phyloP scores from a whole-genome alignment of 2,888 invertebrate species.

The Dicycla oo region DNA sequence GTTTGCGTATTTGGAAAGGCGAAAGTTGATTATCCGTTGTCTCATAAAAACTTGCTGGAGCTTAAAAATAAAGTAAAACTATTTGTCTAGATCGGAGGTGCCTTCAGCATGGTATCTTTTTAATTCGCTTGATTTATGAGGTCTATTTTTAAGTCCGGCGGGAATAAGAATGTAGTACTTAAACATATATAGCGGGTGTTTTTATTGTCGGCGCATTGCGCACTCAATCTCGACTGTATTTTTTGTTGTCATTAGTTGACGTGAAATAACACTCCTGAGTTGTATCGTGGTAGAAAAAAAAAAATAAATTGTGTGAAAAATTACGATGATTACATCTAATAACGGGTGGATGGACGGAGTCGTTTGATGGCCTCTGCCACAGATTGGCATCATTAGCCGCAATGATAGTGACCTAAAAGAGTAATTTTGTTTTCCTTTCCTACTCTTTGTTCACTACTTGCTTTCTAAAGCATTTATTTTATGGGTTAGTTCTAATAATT shows the following conservation, averaged over 20 bases:
- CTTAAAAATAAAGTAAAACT: conserved; percentile 45
- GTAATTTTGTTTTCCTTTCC: conserved; percentile 84
- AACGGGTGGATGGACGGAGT: conserved; percentile 82
- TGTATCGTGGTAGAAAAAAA: conserved; percentile 82
- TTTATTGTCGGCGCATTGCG: conserved; percentile 68
- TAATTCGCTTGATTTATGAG: conserved; percentile 67
- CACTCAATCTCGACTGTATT: conserved; percentile 76
- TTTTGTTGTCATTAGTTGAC: conserved; percentile 89
- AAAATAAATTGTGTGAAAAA: conserved; percentile 90
- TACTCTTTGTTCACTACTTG: conserved; percentile 72
- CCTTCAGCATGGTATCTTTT: conserved; percentile 59
- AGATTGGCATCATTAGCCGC: conserved; percentile 88
- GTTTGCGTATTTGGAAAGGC: conserved; percentile 72
- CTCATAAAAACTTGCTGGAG: conserved; percentile 39
- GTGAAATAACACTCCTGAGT: conserved; percentile 83
- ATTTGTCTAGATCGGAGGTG: conserved; percentile 50
- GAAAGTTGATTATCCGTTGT: conserved; percentile 70
- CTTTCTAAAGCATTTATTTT: conserved; percentile 67
- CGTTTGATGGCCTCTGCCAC: conserved; percentile 84
- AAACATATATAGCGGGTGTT: conserved; percentile 65
- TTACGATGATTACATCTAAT: conserved; percentile 90
- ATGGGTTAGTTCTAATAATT: conserved; percentile 46
- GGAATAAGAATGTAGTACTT: conserved; percentile 67
- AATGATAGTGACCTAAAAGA: conserved; percentile 86
- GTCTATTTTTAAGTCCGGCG: conserved; percentile 61